Evolutionary conservation across 2,113 vertebrate genomes (phyloP).

Genomic region (Gracilinanus agilis): DNA sequence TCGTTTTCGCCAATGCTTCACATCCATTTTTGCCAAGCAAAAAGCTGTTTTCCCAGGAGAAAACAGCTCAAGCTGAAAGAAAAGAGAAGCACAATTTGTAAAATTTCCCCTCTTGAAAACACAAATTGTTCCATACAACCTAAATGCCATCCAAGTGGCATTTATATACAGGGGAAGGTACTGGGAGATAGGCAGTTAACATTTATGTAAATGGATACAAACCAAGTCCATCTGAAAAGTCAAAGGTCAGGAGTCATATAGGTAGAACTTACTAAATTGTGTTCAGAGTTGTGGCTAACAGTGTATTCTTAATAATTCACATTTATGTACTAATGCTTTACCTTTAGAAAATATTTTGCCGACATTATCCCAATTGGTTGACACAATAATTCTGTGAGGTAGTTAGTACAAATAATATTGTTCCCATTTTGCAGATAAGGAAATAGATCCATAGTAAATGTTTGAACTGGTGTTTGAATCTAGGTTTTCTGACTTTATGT

Average conservation of each 20-base stretch:
- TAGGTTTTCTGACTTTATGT: neutral
- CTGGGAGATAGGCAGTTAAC: neutral
- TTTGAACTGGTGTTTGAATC: neutral
- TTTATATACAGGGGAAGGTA: constrained; percentile 35
- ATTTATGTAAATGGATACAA: constrained; percentile 2
- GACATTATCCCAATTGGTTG: neutral
- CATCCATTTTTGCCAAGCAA: constrained; percentile 83
- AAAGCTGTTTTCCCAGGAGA: constrained; percentile 82
- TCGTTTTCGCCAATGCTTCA: constrained; percentile 81
- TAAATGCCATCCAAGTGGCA: constrained; percentile 63
- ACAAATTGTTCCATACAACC: constrained; percentile 67
- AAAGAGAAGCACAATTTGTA: constrained; percentile 78
- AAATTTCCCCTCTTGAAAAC: constrained; percentile 75
- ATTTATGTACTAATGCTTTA: neutral
- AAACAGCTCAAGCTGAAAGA: constrained; percentile 80
- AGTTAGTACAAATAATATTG: neutral
- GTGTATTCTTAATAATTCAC: neutral
- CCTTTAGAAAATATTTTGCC: neutral
- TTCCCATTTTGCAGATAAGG: neutral
- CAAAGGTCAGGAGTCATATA: constrained; percentile 12
- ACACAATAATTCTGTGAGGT: neutral
- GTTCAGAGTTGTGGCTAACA: constrained; percentile 21
- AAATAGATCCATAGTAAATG: neutral
- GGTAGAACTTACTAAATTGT: neutral
- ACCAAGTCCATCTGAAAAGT: constrained; percentile 6